Evolutionary conservation across 2,888 invertebrate species (phyloP), one percentile per base, ranked within the genome.

Genomic region (Sycophila texana): DNA sequence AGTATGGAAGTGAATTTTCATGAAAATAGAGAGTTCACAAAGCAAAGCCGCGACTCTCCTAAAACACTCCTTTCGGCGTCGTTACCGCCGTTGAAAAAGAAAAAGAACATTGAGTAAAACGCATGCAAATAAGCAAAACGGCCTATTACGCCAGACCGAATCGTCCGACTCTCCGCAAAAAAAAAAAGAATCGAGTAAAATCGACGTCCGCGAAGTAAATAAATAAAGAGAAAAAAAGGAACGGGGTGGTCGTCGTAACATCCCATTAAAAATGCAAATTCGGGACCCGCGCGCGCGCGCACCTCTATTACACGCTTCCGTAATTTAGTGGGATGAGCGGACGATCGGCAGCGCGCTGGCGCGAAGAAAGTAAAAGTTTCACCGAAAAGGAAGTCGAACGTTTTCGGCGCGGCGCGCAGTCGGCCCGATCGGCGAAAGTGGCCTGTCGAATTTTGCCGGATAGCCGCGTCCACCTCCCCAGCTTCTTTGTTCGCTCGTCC

Each of bases 281-380:
- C 70, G 22, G 30, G 49, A 16, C 16, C 49, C 47, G 51, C 74
- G 47, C 26, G 47, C 12, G 26, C 18, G 47, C 73, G 51, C 51
- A n/a, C 26, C 63, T 63, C 63, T 80, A 80, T 80, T 76, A 76
- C 67, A 73, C 66, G 72, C 75, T 67, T 79, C 72, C 72, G 72
- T 76, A 74, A 79, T 75, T 67, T 79, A 72, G 71, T 75, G 66
- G 75, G 66, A 79, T 72, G 66, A 66, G 63, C 66, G 58, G 60
- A 13, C 51, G 63, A 57, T 47, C 57, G 63, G 20, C 7, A 39
- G 70, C 18, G 47, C 66, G 22, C 10, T n/a, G 0, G 20, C 65
- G 49, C 73, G 83, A 85, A 81, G 85, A 85, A 86, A 85, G 85
- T 85, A 86, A 86, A 83, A 86, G 84, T 83, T 85, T 70, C 80